Base-by-base conservation (phyloP, 1,140 invertebrate species). In the Pogonus chalceus region DNA sequence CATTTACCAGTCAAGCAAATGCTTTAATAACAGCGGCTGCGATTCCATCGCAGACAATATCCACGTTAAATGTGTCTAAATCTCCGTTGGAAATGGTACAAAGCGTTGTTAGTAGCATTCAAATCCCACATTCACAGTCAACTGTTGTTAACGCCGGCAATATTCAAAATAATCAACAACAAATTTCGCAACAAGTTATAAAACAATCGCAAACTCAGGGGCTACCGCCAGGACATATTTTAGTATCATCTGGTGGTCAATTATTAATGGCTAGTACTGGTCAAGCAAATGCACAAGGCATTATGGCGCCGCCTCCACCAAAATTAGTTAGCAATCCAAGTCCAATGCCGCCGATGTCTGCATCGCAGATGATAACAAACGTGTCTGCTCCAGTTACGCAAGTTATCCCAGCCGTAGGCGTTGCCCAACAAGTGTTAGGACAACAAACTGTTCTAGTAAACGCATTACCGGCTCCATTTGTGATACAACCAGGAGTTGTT, bases 401-500 rank as follows among this genome's bases (percentile, higher is more conserved):
- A 72, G 79, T 84, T 0, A 79, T 82, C 50, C 78, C 78, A 4
- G 73, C 76, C 1, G 76, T 75, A 62, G 72, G 74, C 50, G 18
- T 80, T 7, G 73, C 78, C 4, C 80, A 79, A 58, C 80, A 82
- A 65, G 76, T 84, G 1, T 70, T 84, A 22, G 81, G 82, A 1
- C 87, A 89, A 63, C 85, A 85, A 16, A 84, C 85, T 0, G 85
- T 90, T 1, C 74, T 93, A 9, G 83, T 92, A 0, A 92, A 92
- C 62, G 83, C 87, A 0, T 74, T 92, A 56, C 84, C 85, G 56
- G 79, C 85, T 18, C 87, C 87, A 0, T 85, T 89, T 48, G 79
- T 89, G 7, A 79, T 92, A 47, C 88, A 88, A 69, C 84, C 84
- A 2, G 79, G 85, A 2, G 81, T 85, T 20, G 79, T 84, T 71